Base-by-base conservation (phyloP, 2,888 invertebrate genomes). In the Euclidia mi region DNA sequence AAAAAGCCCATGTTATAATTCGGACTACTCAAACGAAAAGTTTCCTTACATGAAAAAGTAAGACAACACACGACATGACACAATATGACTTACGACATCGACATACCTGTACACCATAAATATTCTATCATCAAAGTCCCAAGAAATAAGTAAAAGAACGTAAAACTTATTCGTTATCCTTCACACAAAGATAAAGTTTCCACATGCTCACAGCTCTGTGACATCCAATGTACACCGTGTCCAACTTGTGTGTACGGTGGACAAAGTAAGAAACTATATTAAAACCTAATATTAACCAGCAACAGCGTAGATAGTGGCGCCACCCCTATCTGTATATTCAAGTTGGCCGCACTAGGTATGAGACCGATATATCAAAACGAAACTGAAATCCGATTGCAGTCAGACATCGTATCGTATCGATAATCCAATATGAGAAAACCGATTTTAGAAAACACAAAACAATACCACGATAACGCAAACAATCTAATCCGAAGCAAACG, bases 131-230 rank as follows among this genome's bases (percentile, higher is more conserved):
- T 18, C 43, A 35, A 67, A 52, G 45, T 65, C 10, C 53, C 31
- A 12, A 34, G 41, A 45, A 60, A 65, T 65, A 70, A 70, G 65
- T 73, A 70, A 70, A 71, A 69, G 74, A 31, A 32, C 56, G 34
- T 25, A 41, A 66, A 71, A 71, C 62, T 58, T 58, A 31, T 20
- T 18, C 51, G 49, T 65, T 45, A 32, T 45, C 45, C 35, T 14
- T 29, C 44, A 44, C 35, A 63, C 56, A 59, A 72, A 56, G 65
- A 65, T n/a, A 65, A 75, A 59, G 68, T 72, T 59, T 34, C 52
- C 50, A 65, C 69, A 65, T 60, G 68, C 53, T 61, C 44, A 62
- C 51, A 58, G 59, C 53, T 65, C 55, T 62, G 56, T 51, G 56
- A 42, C 29, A 25, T 51, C 44, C 34, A 28, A 56, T 64, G 52